Conservation (phyloP, 92 coral and sea anemone species). For the Epizoanthus scotinus region DNA sequence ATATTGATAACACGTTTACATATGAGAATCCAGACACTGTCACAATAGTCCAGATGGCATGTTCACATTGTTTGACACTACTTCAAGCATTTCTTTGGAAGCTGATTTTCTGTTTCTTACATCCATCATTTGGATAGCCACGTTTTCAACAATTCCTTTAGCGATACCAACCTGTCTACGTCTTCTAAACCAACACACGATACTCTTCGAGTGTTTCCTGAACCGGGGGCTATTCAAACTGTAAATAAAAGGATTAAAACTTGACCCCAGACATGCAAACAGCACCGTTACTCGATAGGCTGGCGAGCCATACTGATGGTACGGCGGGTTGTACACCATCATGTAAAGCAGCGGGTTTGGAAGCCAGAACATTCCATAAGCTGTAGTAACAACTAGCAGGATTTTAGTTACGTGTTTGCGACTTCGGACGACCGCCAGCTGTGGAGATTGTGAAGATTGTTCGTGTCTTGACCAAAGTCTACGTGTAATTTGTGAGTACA, state of each 20-base stretch:
- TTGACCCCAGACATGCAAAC: conserved; percentile 52
- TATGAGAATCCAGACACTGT: not conserved
- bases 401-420: conserved; percentile 53
- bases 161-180: not conserved
- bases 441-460: conserved; percentile 8
- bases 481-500: conserved; percentile 47
- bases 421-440: conserved; percentile 29
- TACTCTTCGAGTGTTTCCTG: conserved; percentile 41
- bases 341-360: conserved; percentile 60
- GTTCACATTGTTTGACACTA: not conserved
- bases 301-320: conserved; percentile 46
- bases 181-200: conserved; percentile 23
- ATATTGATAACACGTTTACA: too few relatives aligned
- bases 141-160: not conserved
- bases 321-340: conserved; percentile 49
- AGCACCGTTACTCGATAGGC: conserved; percentile 45
- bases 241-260: conserved; percentile 57
- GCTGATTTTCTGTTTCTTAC: not conserved
- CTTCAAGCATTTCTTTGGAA: not conserved
- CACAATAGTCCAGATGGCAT: conserved; percentile 20
- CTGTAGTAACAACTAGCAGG: conserved; percentile 47
- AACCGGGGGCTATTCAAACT: conserved; percentile 59
- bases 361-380: conserved; percentile 57
- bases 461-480: conserved; percentile 47
- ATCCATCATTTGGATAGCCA: not conserved